A percentile compares a stretch with the other conserved stretches of the same genome.
phyloP scores from a whole-genome alignment of 2,113 vertebrate genomes.

The Dromiciops gliroides region DNA sequence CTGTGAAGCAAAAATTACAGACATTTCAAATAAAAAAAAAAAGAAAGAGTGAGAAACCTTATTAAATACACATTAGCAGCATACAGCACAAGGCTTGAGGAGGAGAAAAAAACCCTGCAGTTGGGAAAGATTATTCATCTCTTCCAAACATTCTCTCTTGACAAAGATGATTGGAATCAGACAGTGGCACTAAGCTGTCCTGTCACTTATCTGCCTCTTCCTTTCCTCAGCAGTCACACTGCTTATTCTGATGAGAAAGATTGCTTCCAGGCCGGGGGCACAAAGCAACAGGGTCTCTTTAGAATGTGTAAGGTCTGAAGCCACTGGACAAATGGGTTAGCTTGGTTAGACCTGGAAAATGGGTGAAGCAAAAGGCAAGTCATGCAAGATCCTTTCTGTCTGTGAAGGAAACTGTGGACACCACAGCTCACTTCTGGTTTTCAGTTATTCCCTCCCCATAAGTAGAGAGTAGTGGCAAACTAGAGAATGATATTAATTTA shows the following conservation, averaged over 20 bases:
- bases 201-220: constrained; percentile 30
- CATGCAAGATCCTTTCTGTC: neutral
- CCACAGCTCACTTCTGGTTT: neutral
- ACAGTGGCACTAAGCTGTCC: constrained; percentile 14
- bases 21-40: constrained; percentile 80
- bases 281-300: neutral
- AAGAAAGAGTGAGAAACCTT: constrained; percentile 75
- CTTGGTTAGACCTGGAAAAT: neutral
- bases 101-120: constrained; percentile 72
- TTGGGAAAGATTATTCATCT: constrained; percentile 75
- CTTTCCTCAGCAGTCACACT: neutral
- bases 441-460: neutral
- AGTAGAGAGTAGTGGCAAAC: neutral
- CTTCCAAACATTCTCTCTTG: constrained; percentile 61
- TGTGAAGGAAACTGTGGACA: neutral
- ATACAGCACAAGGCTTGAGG: constrained; percentile 71
- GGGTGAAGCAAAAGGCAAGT: neutral
- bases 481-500: neutral
- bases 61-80: constrained; percentile 86
- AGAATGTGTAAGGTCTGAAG: neutral
- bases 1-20: constrained; percentile 85
- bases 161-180: constrained; percentile 57
- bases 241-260: neutral
- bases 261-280: neutral
- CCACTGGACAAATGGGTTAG: neutral